Evolutionary conservation across 2,888 invertebrate species (phyloP), one percentile per base, ranked within the genome.

Genomic region (Aphrophora alni): DNA sequence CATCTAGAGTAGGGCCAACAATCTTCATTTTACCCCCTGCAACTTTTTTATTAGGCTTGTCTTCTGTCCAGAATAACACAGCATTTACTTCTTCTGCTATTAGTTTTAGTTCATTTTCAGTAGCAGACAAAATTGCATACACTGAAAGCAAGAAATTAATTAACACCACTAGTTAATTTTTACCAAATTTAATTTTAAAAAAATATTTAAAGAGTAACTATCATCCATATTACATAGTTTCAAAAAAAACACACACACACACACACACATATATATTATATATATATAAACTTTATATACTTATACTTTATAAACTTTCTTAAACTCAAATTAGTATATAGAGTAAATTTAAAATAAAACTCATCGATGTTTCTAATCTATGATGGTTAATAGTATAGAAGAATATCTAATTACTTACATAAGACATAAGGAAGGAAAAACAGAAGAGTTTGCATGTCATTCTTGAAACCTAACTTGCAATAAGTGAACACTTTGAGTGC

Each of bases 361-460:
- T n/a, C n/a, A n/a, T n/a, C n/a, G n/a, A n/a, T n/a, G n/a, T n/a
- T n/a, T n/a, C n/a, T n/a, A n/a, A n/a, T n/a, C n/a, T n/a, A n/a
- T n/a, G n/a, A n/a, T n/a, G n/a, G 33, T 33, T 33, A 33, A 33
- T 33, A 33, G 10, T 33, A 33, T 7, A 33, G 33, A 33, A 38
- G 59, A n/a, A n/a, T n/a, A n/a, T n/a, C n/a, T n/a, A n/a, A 24
- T 68, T 68, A 87, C 87, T 87, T 85, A 88, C 89, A 84, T 12
- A 95, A 87, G 51, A 95, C 93, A 84, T 95, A 93, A 0, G 95
- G 95, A 78, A 95, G 89, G 86, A 95, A 94, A 78, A 93, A 91
- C 86, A 93, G 92, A 81, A 95, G 87, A 21, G 93, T 93, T 85
- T 92, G 91, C 69, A 92, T 91, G 86, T 95, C 95, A 81, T 93